Base-by-base conservation (phyloP, 2,888 invertebrate genomes). In the Subacronicta megacephala region DNA sequence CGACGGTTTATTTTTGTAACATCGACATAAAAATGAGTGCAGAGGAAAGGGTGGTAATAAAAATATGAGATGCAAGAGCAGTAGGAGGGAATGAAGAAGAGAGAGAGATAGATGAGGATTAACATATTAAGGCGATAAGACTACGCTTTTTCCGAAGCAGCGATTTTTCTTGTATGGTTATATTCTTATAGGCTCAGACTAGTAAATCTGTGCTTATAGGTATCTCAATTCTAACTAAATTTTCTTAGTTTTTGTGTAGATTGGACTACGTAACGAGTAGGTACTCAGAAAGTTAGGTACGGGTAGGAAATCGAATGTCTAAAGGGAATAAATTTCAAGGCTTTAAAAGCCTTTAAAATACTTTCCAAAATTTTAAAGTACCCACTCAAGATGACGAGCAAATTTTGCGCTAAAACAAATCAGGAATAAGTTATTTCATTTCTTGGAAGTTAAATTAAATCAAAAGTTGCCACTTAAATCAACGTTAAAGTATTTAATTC, bases 391-490 rank as follows among this genome's bases (percentile, higher is more conserved):
- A 31, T n/a, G 31, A 31, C 31, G 29, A 23, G 9, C 12, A 4
- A 29, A n/a, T n/a, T 12, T 46, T 33, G 15, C 16, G 13, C 26
- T n/a, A 13, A 47, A 36, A 47, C 46, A 46, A 69, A 47, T 69
- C 35, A 47, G 10, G 15, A 62, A 53, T 69, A 46, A 70, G 9
- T 36, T 17, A 63, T 63, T 69, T 10, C 35, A 37, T 70, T 46
- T 36, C 65, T 47, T 36, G 16, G 15, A 44, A 47, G 33, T 41
- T 7, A 41, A 37, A 64, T 55, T 54, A 49, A 49, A 56, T 70
- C 35, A 37, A 63, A 36, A 53, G 44, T 42, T 46, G 15, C 41
- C 44, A 45, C 47, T 63, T 50, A 49, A 38, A 54, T 64, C 64
- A 63, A 47, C 42, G 40, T 33, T 9, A 45, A 54, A 45, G 49